A percentile compares a stretch with the other conserved stretches of the same genome.
Evolutionary conservation across 1,140 invertebrate species (phyloP).

Genomic region (Trialeurodes vaporariorum): DNA sequence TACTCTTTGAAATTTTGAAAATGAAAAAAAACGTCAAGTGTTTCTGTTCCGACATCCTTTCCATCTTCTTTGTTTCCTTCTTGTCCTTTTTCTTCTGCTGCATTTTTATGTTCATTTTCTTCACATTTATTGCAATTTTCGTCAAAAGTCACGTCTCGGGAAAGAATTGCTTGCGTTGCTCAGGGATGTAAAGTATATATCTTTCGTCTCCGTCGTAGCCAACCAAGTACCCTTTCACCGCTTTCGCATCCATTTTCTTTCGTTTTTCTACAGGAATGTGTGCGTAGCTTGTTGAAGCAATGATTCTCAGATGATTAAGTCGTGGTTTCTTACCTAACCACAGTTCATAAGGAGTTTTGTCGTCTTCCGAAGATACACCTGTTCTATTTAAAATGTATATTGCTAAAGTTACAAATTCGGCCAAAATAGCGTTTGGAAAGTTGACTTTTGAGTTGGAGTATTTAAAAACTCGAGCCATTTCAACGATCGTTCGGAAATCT

Average conservation of each 20-base stretch:
- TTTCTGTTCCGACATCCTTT: too few relatives aligned
- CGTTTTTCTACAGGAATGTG: slow-evolving; percentile 28
- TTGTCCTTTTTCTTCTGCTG: too few relatives aligned
- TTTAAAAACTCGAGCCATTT: slow-evolving; percentile 24
- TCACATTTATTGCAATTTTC: too few relatives aligned
- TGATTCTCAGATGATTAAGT: slow-evolving; percentile 18
- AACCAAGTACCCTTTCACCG: slow-evolving; percentile 17
- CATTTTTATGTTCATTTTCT: too few relatives aligned
- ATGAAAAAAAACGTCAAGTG: too few relatives aligned
- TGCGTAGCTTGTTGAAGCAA: slow-evolving; percentile 33
- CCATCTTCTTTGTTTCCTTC: too few relatives aligned
- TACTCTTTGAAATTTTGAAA: too few relatives aligned
- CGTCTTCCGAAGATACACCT: slow-evolving; percentile 23
- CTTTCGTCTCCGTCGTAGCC: slow-evolving; percentile 26
- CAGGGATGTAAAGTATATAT: slow-evolving; percentile 24
- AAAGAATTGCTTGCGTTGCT: slow-evolving; percentile 19
- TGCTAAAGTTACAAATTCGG: slow-evolving; percentile 28
- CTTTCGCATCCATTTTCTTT: slow-evolving; percentile 29
- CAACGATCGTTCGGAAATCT: slow-evolving; percentile 31
- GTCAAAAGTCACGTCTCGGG: slow-evolving; percentile 26
- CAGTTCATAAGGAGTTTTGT: slow-evolving; percentile 19
- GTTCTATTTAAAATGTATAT: slow-evolving; percentile 32
- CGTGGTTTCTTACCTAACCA: slow-evolving; percentile 20
- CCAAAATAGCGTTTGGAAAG: slow-evolving; percentile 17
- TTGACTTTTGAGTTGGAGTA: slow-evolving; percentile 13